A percentile compares a stretch with the other conserved stretches of the same genome.
Conservation (phyloP, 2,113 vertebrate species). For the Scartelaos histophorus region DNA sequence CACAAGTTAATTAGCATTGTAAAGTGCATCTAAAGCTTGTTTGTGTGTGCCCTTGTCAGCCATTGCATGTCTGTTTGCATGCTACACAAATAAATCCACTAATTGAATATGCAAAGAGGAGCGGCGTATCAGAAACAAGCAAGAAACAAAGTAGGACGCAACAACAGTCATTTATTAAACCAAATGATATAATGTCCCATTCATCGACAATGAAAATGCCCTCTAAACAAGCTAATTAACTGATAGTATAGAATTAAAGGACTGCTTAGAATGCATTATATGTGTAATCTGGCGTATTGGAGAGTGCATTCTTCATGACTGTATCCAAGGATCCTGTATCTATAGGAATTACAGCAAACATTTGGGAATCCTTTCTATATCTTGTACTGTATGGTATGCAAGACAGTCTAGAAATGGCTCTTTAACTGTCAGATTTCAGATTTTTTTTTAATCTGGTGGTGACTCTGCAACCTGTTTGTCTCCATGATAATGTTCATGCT, state of each 20-base stretch:
- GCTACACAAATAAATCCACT: slow-evolving; percentile 63
- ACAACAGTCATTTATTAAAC: slow-evolving; percentile 44
- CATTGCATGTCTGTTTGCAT: slow-evolving; percentile 62
- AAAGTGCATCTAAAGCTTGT: slow-evolving; percentile 51
- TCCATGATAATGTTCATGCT: no score
- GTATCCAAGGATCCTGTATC: not conserved
- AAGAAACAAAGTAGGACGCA: slow-evolving; percentile 44
- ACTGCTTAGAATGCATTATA: slow-evolving; percentile 7
- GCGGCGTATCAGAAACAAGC: slow-evolving; percentile 47
- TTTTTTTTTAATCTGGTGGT: no score
- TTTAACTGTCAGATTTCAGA: no score
- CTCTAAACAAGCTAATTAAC: slow-evolving; percentile 3
- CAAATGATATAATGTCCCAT: slow-evolving; percentile 22
- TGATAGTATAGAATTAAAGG: not conserved
- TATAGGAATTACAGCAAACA: not conserved
- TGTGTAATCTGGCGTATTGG: not conserved
- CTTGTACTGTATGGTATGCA: no score
- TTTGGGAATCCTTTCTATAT: not conserved
- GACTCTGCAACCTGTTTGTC: no score
- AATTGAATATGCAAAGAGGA: slow-evolving; percentile 68
- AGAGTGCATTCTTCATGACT: not conserved
- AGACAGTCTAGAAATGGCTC: no score
- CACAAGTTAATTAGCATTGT: slow-evolving; percentile 61
- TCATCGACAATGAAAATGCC: slow-evolving; percentile 10
- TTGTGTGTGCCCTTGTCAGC: slow-evolving; percentile 64